Base-by-base conservation (phyloP, 1,140 invertebrate genomes). In the Samia ricini region DNA sequence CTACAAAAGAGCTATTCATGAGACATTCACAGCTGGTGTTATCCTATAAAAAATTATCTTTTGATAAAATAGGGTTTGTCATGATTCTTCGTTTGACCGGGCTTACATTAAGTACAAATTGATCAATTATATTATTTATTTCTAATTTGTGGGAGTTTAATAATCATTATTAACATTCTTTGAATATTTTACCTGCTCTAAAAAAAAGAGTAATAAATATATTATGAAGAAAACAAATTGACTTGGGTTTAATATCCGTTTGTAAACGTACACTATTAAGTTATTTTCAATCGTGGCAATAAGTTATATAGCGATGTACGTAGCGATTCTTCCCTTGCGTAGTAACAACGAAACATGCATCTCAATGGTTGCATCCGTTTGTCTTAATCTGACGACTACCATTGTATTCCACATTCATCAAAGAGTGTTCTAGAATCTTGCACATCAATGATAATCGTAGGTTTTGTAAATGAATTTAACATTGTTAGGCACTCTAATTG, bases 361-460 rank as follows among this genome's bases (percentile, higher is more conserved):
- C 79, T 82, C 83, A 84, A 85, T 73, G 85, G 76, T 69, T 72
- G 72, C 82, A 85, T 88, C 85, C 85, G 85, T 71, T 75, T 72
- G 69, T 65, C 68, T 74, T 68, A 74, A 63, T 60, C n/a, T n/a
- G n/a, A 59, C 59, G 12, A 58, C 49, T 63, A 48, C 64, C 61
- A 61, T 67, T 70, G 65, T 71, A 54, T 63, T 56, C 61, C 56
- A 68, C 68, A 63, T 65, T 68, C 58, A 61, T 64, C 60, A 56
- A 61, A 66, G 63, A 57, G 42, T 51, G 57, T 51, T 66, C 63
- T 56, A 51, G 56, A 60, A 60, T 63, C 7, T 7, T 1, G 4
- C 51, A 22, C 60, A 61, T 64, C 64, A 59, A 56, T 69, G 29
- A 55, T 19, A 55, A 18, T 36, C 59, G 10, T 1, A 1, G 0